phyloP scores from a whole-genome alignment of 2,797 vertebrate species.

The Onychomys arenicola region DNA sequence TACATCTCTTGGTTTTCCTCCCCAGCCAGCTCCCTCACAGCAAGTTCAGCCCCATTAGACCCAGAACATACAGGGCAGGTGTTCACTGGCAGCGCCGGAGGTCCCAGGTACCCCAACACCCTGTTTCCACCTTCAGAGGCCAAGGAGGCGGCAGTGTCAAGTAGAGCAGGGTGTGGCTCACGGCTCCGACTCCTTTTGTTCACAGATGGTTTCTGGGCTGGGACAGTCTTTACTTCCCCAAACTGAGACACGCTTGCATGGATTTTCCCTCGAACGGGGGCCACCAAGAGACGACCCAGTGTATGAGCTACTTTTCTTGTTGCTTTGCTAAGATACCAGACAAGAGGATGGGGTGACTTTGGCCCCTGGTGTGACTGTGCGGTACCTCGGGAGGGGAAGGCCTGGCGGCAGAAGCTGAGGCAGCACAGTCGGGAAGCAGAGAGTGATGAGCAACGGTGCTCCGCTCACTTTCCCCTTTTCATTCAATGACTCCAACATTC shows the following conservation, averaged over 20 bases:
- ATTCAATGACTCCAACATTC: neutral
- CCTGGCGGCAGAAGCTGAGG: neutral
- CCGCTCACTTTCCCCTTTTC: neutral
- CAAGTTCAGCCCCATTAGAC: neutral
- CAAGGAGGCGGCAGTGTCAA: too few species aligned
- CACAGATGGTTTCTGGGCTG: neutral
- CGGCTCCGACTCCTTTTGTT: neutral
- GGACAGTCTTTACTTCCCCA: neutral
- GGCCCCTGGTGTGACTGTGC: neutral
- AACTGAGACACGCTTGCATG: neutral
- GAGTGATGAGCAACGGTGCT: neutral
- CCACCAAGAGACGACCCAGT: neutral
- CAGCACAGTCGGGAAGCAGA: neutral
- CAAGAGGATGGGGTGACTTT: neutral
- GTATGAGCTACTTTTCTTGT: neutral
- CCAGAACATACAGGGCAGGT: neutral
- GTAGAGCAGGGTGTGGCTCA: neutral
- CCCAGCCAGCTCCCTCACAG: neutral
- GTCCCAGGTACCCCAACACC: neutral
- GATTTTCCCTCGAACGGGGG: neutral
- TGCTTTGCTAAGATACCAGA: neutral
- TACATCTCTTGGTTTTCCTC: neutral
- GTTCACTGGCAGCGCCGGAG: neutral
- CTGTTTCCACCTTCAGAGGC: neutral
- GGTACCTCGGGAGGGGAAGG: neutral